Evolutionary conservation across 2,797 vertebrate genomes (phyloP).

Genomic region (Ataeniobius toweri): DNA sequence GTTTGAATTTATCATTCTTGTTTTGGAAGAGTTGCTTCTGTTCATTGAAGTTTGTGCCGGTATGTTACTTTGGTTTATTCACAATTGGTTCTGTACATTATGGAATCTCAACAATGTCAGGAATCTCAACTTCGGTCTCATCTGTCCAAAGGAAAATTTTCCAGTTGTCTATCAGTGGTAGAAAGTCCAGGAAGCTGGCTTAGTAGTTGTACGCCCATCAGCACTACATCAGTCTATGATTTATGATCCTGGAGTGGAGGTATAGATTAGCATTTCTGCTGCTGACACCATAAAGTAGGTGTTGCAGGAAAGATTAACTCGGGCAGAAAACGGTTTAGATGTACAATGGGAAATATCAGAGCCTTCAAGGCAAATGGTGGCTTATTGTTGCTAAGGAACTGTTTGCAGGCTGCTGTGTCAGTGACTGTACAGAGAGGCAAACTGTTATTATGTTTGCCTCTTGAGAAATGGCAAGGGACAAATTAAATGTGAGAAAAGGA

Average conservation of each 20-base stretch:
- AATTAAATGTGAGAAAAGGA: slow-evolving; percentile 46
- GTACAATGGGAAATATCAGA: slow-evolving; percentile 45
- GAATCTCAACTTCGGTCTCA: background rate
- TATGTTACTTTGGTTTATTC: background rate
- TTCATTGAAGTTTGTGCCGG: background rate
- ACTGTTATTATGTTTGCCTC: slow-evolving; percentile 45
- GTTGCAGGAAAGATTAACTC: slow-evolving; percentile 62
- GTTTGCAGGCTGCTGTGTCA: slow-evolving; percentile 52
- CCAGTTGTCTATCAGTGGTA: slow-evolving; percentile 28
- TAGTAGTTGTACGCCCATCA: slow-evolving; percentile 48
- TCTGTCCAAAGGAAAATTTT: background rate
- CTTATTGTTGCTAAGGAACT: slow-evolving; percentile 77
- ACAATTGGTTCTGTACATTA: background rate
- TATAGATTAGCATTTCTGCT: slow-evolving; percentile 58
- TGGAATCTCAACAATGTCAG: background rate
- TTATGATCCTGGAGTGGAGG: slow-evolving; percentile 52
- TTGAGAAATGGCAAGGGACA: slow-evolving; percentile 46
- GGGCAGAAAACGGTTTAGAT: slow-evolving; percentile 52
- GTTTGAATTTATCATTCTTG: background rate
- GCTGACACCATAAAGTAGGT: slow-evolving; percentile 51
- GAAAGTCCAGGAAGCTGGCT: slow-evolving; percentile 38
- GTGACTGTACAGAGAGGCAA: slow-evolving; percentile 43
- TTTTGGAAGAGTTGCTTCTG: background rate
- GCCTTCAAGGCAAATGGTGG: slow-evolving; percentile 55
- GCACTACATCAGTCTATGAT: slow-evolving; percentile 49